Conservation (phyloP, 1,140 invertebrate species). For the Schlechtendalia chinensis region DNA sequence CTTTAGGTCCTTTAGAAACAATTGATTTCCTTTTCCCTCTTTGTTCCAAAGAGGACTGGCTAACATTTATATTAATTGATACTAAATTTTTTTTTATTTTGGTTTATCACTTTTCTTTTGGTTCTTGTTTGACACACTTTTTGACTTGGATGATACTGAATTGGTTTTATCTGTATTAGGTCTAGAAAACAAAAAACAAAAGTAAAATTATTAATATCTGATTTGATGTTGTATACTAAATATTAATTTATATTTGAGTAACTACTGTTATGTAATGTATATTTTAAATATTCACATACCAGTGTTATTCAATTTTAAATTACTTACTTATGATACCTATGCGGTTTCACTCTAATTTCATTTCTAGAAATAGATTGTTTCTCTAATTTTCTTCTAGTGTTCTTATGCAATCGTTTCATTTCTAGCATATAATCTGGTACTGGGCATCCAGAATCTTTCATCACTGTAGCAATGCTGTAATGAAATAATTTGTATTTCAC, state of each 20-base stretch:
- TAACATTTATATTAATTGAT: slow-evolving; percentile 1
- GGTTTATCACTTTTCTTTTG: not conserved
- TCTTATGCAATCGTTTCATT: slow-evolving; percentile 72
- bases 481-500: slow-evolving; percentile 17
- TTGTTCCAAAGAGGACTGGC: not conserved
- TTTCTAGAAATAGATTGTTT: slow-evolving; percentile 63
- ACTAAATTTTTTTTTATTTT: slow-evolving; percentile 28
- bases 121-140: not conserved
- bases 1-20: not conserved
- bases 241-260: no score
- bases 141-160: not conserved
- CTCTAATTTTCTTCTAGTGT: slow-evolving; percentile 63
- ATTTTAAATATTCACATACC: not conserved
- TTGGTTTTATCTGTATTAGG: not conserved
- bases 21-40: slow-evolving; percentile 2
- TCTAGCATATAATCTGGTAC: slow-evolving; percentile 87
- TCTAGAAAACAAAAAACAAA: slow-evolving; percentile 1
- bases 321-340: slow-evolving; percentile 47
- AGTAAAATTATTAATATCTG: no score
- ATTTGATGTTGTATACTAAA: no score
- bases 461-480: slow-evolving; percentile 78
- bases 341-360: slow-evolving; percentile 61
- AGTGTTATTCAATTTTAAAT: not conserved
- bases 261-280: no score
- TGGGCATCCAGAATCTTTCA: slow-evolving; percentile 83